A percentile compares a stretch with the other conserved stretches of the same genome.
phyloP scores from a whole-genome alignment of 2,113 vertebrate species.

The Trogon surrucura region DNA sequence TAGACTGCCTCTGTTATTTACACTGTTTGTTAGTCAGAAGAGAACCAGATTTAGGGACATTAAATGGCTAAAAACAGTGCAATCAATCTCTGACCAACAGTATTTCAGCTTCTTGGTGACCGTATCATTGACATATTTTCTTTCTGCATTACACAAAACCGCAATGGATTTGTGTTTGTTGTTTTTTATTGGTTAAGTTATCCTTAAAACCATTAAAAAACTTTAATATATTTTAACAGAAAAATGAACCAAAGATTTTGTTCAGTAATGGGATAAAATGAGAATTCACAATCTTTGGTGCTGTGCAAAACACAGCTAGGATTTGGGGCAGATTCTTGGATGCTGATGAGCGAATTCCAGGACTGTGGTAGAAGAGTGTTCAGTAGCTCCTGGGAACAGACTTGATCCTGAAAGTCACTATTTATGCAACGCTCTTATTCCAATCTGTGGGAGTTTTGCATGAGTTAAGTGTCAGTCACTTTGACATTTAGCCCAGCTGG shows the following conservation, averaged over 20 bases:
- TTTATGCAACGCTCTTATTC: slow-evolving; percentile 35
- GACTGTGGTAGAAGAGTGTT: neutral
- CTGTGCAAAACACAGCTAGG: neutral
- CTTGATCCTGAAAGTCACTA: slow-evolving; percentile 62
- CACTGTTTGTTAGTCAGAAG: neutral
- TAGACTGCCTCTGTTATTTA: neutral
- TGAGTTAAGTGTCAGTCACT: slow-evolving; percentile 70
- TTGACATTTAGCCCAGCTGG: slow-evolving; percentile 70
- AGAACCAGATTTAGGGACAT: neutral
- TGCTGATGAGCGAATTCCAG: neutral
- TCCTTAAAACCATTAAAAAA: neutral
- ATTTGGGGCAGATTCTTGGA: slow-evolving; percentile 29
- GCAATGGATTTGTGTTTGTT: neutral
- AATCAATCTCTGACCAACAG: neutral
- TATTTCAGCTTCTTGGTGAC: neutral
- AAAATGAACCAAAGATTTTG: neutral
- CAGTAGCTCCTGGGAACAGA: slow-evolving; percentile 4
- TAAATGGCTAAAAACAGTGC: neutral
- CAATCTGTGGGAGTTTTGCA: slow-evolving; percentile 60
- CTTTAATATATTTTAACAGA: neutral
- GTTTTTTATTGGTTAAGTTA: neutral
- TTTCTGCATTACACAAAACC: neutral
- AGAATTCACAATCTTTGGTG: neutral
- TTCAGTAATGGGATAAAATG: neutral
- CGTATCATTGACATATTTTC: neutral